Evolutionary conservation across 1,140 invertebrate species (phyloP), one percentile per base, ranked within the genome.

Genomic region (Bacillus rossius): DNA sequence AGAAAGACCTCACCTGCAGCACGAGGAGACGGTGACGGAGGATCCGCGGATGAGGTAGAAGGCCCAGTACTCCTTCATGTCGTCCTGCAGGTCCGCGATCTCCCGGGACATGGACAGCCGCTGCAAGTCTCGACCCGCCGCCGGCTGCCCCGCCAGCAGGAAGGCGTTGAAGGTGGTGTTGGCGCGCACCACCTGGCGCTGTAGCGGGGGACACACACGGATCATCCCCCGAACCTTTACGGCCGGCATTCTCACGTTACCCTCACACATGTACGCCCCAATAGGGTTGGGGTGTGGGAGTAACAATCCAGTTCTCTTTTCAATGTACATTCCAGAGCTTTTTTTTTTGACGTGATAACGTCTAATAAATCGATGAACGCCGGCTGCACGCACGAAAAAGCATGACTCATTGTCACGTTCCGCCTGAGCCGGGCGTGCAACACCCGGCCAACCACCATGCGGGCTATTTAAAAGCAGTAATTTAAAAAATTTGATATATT

Each of bases 21-120:
- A 91, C 56, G 85, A 80, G 1, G 85, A 86, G 1, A 91, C 81
- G 1, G 82, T 86, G 3, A 89, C 85, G 5, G 78, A 80, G 10
- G 87, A 89, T 2, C 87, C 88, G 64, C 81, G 79, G 1, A 89
- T 73, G n/a, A 91, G 72, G 68, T 89, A 90, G 70, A 90, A 90
- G 8, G 88, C 87, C 87, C 87, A 90, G 67, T 89, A 90, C 69
- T 90, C 87, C 69, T 89, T 90, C 75, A 87, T 85, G 64, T 90
- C 88, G 65, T 90, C 87, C 54, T 85, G 81, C n/a, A 90, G 69
- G 13, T 79, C 73, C 50, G 89, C 65, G n/a, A n/a, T n/a, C 58
- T 85, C 76, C 47, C 87, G 77, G 1, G 81, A 82, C 85, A 89
- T 87, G 8, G 80, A 77, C 4, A 89, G 76, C 0, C 77, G 79